Conservation (phyloP, 2,113 vertebrate genomes). For the Atractosteus spatula region DNA sequence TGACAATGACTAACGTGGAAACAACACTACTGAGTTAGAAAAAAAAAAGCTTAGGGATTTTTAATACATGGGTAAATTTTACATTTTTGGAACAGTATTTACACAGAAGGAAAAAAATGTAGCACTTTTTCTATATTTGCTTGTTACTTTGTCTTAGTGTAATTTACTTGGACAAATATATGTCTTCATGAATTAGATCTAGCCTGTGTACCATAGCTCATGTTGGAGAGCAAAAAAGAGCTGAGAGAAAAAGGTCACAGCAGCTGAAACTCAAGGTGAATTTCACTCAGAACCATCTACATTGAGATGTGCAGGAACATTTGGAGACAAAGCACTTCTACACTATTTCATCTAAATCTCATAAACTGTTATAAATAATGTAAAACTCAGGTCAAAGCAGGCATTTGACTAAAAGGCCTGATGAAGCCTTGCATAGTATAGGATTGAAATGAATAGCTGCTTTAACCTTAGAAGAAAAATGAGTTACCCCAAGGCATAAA, state of each 20-base stretch:
- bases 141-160: conserved; percentile 33
- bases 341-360: conserved; percentile 44
- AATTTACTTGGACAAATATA: conserved; percentile 34
- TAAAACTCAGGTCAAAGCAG: conserved; percentile 40
- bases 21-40: too few relatives aligned
- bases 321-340: conserved; percentile 31
- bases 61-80: too few relatives aligned
- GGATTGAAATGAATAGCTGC: conserved; percentile 21
- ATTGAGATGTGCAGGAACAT: conserved; percentile 15
- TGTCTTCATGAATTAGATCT: conserved; percentile 13
- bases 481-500: conserved; percentile 21
- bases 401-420: conserved; percentile 38
- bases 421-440: conserved; percentile 13
- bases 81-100: too few relatives aligned
- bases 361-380: conserved; percentile 48
- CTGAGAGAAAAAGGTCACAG: conserved; percentile 43
- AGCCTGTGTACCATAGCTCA: conserved; percentile 20
- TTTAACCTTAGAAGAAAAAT: conserved; percentile 46
- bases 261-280: conserved; percentile 39
- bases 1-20: too few relatives aligned
- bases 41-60: too few relatives aligned
- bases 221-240: conserved; percentile 34
- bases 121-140: conserved; percentile 17
- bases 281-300: conserved; percentile 34
- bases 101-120: conserved; percentile 17